Percentiles rank a stretch among this genome's conserved stretches.
Evolutionary conservation across 1,140 invertebrate genomes (phyloP).

Genomic region (Drosophila virilis): DNA sequence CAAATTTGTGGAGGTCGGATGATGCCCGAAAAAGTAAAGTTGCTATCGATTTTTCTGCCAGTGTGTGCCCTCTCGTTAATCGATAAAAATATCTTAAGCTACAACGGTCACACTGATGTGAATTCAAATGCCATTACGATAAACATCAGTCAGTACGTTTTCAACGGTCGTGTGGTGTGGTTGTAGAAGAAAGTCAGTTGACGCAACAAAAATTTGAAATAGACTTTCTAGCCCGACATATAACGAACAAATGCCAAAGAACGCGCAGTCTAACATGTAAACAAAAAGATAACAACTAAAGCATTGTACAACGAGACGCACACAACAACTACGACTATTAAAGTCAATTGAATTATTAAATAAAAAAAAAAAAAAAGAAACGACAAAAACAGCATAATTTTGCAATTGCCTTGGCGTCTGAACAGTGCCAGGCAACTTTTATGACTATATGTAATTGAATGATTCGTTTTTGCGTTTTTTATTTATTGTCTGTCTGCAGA

Average conservation of each 20-base stretch:
- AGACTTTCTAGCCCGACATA: conserved; percentile 9
- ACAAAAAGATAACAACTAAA: conserved; percentile 33
- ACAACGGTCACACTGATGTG: conserved; percentile 22
- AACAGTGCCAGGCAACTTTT: conserved; percentile 20
- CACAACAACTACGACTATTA: neutral
- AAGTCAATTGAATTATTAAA: conserved; percentile 5
- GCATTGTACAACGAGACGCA: neutral
- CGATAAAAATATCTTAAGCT: neutral
- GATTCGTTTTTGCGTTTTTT: conserved; percentile 7
- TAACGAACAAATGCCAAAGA: conserved; percentile 11
- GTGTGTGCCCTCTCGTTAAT: conserved; percentile 9
- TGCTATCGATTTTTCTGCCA: conserved; percentile 14
- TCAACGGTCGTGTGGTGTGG: conserved; percentile 36
- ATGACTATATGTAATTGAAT: conserved; percentile 26
- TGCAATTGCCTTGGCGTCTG: conserved; percentile 39
- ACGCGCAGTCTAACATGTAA: conserved; percentile 29
- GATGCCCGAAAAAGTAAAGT: neutral
- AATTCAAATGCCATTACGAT: conserved; percentile 36
- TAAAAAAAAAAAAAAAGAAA: neutral
- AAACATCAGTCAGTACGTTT: conserved; percentile 42
- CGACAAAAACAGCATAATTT: conserved; percentile 2
- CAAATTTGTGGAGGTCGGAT: conserved; percentile 16
- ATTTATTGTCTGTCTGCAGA: conserved; percentile 45
- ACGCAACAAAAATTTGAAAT: neutral
- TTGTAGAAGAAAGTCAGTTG: neutral